A percentile compares a stretch with the other conserved stretches of the same genome.
These are phyloP conservation scores for Emydura subglobosa DNA, from an alignment of 2,113 vertebrate species.

Conservation along the genomic window DNA sequence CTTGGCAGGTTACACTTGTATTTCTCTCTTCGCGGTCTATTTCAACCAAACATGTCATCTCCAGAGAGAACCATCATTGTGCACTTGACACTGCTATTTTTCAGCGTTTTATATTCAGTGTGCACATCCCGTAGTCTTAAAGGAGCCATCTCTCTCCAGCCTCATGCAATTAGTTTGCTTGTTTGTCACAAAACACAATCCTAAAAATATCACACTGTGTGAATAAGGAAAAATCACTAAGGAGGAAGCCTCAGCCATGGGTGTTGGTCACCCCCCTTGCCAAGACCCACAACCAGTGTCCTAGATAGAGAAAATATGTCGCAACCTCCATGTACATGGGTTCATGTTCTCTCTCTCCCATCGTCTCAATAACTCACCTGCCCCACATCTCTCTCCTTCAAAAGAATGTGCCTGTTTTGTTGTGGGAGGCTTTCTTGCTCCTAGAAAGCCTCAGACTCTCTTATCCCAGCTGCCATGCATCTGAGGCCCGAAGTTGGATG, in stretches of 20 bases:
- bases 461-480: not conserved
- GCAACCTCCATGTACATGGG: not conserved
- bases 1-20: fast-evolving
- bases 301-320: not conserved
- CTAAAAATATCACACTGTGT: fast-evolving
- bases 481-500: fast-evolving
- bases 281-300: not conserved
- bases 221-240: not conserved
- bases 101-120: fast-evolving
- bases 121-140: not conserved
- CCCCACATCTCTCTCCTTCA: not conserved
- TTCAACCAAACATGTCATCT: not conserved
- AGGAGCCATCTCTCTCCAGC: not conserved
- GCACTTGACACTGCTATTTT: not conserved
- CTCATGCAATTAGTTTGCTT: not conserved
- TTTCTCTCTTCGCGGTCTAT: not conserved
- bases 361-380: constrained; percentile 26
- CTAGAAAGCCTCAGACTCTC: not conserved
- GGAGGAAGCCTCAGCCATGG: not conserved
- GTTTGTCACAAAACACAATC: not conserved
- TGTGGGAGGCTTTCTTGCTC: constrained; percentile 38
- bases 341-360: not conserved
- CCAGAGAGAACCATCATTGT: not conserved
- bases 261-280: not conserved
- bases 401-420: not conserved